Evolutionary conservation across 92 coral and sea anemone species (phyloP).

Genomic region (Parazoanthus swiftii): DNA sequence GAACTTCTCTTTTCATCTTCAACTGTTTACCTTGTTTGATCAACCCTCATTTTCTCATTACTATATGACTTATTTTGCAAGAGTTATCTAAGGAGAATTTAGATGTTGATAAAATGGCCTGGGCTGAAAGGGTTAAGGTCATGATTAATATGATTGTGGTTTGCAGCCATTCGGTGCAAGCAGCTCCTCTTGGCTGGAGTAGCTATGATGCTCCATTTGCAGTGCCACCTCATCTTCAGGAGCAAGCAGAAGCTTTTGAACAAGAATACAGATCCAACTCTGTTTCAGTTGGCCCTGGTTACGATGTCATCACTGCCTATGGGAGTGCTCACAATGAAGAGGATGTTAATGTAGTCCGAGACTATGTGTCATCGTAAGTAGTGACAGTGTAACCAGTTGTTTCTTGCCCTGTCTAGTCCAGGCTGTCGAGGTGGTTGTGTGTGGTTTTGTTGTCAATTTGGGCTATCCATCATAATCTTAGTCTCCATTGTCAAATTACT

Average conservation of each 20-base stretch:
- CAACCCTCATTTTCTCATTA: too few species aligned
- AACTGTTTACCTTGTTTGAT: too few species aligned
- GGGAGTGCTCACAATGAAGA: conserved; percentile 40
- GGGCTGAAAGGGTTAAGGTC: too few species aligned
- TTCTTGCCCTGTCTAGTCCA: not conserved
- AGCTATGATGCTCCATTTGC: conserved; percentile 77
- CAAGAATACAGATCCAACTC: conserved; percentile 48
- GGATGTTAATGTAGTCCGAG: conserved; percentile 53
- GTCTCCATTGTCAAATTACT: too few species aligned
- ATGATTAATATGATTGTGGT: not conserved
- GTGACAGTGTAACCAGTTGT: not conserved
- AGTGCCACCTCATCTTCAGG: conserved; percentile 76
- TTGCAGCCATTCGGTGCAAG: conserved; percentile 43
- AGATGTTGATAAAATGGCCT: too few species aligned
- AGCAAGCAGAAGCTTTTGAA: conserved; percentile 68
- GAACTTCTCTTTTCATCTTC: too few species aligned
- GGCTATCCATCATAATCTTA: too few species aligned
- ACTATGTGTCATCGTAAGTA: conserved; percentile 75
- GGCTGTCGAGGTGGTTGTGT: too few species aligned
- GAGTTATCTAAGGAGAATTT: too few species aligned
- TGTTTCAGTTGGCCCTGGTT: not conserved
- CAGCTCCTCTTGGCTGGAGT: conserved; percentile 76
- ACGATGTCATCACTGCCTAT: not conserved
- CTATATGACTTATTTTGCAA: too few species aligned
- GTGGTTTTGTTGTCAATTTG: too few species aligned